Base-by-base conservation (phyloP, 1,140 invertebrate species). In the Heliothis subflexa region DNA sequence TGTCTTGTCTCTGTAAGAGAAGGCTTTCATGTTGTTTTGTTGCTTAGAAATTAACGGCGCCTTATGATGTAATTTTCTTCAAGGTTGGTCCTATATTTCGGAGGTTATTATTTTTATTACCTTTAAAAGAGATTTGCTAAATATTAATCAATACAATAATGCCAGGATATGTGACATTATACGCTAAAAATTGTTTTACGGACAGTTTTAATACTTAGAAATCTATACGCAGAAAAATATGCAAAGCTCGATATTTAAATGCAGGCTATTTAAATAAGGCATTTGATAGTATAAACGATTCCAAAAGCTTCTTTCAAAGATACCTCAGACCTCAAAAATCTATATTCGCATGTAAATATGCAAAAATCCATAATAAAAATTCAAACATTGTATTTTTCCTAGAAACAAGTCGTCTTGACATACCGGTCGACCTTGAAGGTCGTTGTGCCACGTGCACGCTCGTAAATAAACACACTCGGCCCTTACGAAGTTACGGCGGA, bases 371-470 rank as follows among this genome's bases (percentile, higher is more conserved):
- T 3, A 40, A 52, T 52, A 49, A 14, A 62, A 61, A 75, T 75
- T 75, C 72, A 13, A 28, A 18, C 21, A 21, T 13, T 50, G 73
- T 75, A 54, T 64, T 64, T 57, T 75, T 75, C 59, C 73, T 64
- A 75, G 73, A 75, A 75, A 28, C 50, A 66, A 21, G 14, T 66
- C 47, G 62, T 66, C 62, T 57, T 28, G 28, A 25, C n/a, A 49
- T 21, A 66, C 57, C 47, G 70, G 61, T 3, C 71, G 78, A 68
- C 78, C 78, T 79, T 79, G 78, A 71, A 79, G 78, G 78, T 74
- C 78, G 78, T 45, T 18, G 18, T n/a, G 68, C 57, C 78, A 79
- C 78, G 78, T 68, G 78, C n/a, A 21, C 21, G 61, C 49, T 74
- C 61, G 78, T 79, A 68, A 79, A 79, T 74, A 79, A 73, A 79